A percentile compares a stretch with the other conserved stretches of the same genome.
phyloP scores from a whole-genome alignment of 2,888 invertebrate genomes.

The Meghimatium bilineatum region DNA sequence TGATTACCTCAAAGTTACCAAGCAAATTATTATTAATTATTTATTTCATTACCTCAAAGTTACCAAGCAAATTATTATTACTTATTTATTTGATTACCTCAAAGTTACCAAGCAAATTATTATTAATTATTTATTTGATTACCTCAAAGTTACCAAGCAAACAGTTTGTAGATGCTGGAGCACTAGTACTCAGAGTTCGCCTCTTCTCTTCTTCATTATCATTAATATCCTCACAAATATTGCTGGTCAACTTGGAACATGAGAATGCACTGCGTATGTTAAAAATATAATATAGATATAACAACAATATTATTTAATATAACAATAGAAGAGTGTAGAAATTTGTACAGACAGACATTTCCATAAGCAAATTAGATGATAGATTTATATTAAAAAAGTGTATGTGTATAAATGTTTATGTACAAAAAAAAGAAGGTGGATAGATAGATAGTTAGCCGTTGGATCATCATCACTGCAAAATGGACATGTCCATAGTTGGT shows the following conservation, averaged over 20 bases:
- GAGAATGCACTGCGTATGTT: slow-evolving; percentile 75
- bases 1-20: too few species aligned
- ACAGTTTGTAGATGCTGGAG: slow-evolving; percentile 78
- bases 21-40: too few species aligned
- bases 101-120: slow-evolving; percentile 88
- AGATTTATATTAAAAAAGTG: not conserved
- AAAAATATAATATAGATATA: not conserved
- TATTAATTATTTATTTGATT: not conserved
- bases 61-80: too few species aligned
- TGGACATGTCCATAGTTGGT: too few species aligned
- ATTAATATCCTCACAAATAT: not conserved
- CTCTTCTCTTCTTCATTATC: slow-evolving; percentile 38
- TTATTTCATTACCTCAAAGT: too few species aligned
- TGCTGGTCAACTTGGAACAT: slow-evolving; percentile 68
- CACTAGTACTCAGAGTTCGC: slow-evolving; percentile 74
- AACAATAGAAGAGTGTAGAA: too few species aligned
- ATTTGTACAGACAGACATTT: not conserved
- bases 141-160: slow-evolving; percentile 89
- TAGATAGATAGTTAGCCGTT: too few species aligned
- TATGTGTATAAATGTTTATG: not conserved
- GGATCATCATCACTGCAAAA: too few species aligned
- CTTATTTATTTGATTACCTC: too few species aligned
- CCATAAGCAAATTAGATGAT: not conserved
- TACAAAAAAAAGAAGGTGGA: not conserved
- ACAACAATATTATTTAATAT: too few species aligned